Evolutionary conservation across 1,140 invertebrate species (phyloP).

Genomic region (Orussus abietinus): DNA sequence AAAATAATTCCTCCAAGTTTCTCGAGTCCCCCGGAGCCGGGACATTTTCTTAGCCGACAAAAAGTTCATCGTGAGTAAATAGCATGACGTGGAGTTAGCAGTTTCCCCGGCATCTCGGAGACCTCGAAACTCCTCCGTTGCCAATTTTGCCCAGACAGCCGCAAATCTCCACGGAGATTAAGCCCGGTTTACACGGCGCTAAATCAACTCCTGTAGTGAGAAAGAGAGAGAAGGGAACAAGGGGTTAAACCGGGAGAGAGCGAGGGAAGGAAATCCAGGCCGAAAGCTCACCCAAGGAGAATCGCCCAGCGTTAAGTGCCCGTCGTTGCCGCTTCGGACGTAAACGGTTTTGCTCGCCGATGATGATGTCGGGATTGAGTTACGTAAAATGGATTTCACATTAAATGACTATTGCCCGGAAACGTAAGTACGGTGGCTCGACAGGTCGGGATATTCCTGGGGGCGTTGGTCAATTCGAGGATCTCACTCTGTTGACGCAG

Average conservation of each 20-base stretch:
- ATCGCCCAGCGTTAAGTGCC: too few relatives aligned
- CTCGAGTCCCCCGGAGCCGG: too few relatives aligned
- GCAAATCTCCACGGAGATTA: constrained; percentile 32
- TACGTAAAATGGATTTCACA: constrained; percentile 44
- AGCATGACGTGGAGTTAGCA: constrained; percentile 8
- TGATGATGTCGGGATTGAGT: constrained; percentile 43
- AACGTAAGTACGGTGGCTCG: too few relatives aligned
- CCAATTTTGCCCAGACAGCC: constrained; percentile 24
- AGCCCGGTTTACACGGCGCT: constrained; percentile 29
- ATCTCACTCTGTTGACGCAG: too few relatives aligned
- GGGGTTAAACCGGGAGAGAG: too few relatives aligned
- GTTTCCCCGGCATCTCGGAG: not conserved
- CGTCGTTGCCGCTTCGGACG: too few relatives aligned
- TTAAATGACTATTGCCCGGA: constrained; percentile 42
- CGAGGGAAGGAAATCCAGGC: too few relatives aligned
- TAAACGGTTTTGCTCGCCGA: constrained; percentile 28
- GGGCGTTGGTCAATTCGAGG: too few relatives aligned
- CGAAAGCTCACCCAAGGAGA: too few relatives aligned
- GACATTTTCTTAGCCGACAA: constrained; percentile 2
- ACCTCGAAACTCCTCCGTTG: constrained; percentile 4
- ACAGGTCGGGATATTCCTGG: too few relatives aligned
- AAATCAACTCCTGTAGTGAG: constrained; percentile 35
- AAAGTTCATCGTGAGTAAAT: constrained; percentile 7
- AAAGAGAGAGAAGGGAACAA: too few relatives aligned
- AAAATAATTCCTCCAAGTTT: too few relatives aligned